Conservation (phyloP, 2,113 vertebrate genomes). For the Brienomyrus brachyistius region DNA sequence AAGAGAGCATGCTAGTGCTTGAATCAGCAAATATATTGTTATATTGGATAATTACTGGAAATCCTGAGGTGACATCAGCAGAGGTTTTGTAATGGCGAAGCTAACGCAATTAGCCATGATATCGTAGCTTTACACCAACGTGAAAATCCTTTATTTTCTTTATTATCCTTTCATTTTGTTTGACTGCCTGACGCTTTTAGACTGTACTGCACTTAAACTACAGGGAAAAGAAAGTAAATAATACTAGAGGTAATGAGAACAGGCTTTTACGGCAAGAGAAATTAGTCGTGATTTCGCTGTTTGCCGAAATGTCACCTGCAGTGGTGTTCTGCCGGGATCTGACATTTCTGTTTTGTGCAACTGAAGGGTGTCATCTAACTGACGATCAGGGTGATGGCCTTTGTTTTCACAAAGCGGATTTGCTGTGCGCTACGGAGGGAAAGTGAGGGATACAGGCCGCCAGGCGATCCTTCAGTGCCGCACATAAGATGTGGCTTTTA, state of each 20-base stretch:
- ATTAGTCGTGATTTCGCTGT: not conserved
- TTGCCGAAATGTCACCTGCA: not conserved
- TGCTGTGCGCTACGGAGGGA: not conserved
- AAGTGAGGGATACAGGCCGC: not conserved
- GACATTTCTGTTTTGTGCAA: constrained; percentile 4
- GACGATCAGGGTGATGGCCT: not conserved
- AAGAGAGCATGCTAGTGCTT: not conserved
- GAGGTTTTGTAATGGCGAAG: not conserved
- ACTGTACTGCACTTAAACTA: not conserved
- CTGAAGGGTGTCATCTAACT: constrained; percentile 1
- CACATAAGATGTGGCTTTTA: not conserved
- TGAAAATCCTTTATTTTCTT: not conserved
- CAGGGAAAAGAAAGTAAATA: not conserved
- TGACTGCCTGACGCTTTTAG: not conserved
- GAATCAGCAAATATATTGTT: not conserved
- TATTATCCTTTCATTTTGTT: not conserved
- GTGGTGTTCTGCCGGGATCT: not conserved
- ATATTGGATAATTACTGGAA: not conserved
- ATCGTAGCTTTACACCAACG: not conserved
- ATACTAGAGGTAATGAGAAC: not conserved
- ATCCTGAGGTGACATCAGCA: not conserved
- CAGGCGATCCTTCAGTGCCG: not conserved
- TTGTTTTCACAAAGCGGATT: not conserved
- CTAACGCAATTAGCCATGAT: not conserved
- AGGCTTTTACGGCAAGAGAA: not conserved